Base-by-base conservation (phyloP, 2,888 invertebrate species). In the Caenorhabditis sulstoni region DNA sequence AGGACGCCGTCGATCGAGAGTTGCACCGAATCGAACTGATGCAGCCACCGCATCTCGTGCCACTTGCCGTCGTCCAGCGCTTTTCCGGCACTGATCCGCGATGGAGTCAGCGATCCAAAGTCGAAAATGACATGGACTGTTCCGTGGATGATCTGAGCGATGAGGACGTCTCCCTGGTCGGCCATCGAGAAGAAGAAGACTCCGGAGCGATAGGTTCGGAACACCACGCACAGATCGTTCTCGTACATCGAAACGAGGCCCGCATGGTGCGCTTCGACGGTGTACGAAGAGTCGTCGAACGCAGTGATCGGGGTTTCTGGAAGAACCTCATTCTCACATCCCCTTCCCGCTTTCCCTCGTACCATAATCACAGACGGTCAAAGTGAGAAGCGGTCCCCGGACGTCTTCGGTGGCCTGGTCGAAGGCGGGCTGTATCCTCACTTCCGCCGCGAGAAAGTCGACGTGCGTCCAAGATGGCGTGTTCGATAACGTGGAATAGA, bases 181-280 rank as follows among this genome's bases (percentile, higher is more conserved):
- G 89, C 88, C 82, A 89, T 84, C 14, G 88, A 89, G 73, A 88
- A 88, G 81, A 88, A 87, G 70, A 88, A 88, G 16, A 88, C 80
- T 9, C 88, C 89, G 44, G 86, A 85, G 74, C 88, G 85, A 70
- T 87, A 89, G 0, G 88, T 86, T 37, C 87, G 83, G 61, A 89
- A 89, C 14, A 83, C 81, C 5, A 89, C 73, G 20, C 82, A 76
- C 12, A 89, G 79, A 52, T 89, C 89, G 52, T 89, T 89, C 50
- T 89, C 89, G 78, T 89, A 89, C 83, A 88, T 89, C 5, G 87
- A 86, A 11, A 88, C 85, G 4, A 89, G 83, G 9, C 87, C 86
- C 9, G 85, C 83, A 18, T 79, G 74, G 44, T 82, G 81, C 3
- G 84, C 64, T 41, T 88, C 87, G 9, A 89, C 86, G 1, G 85